Evolutionary conservation across 2,113 vertebrate genomes (phyloP).

Genomic region (Albula glossodonta): DNA sequence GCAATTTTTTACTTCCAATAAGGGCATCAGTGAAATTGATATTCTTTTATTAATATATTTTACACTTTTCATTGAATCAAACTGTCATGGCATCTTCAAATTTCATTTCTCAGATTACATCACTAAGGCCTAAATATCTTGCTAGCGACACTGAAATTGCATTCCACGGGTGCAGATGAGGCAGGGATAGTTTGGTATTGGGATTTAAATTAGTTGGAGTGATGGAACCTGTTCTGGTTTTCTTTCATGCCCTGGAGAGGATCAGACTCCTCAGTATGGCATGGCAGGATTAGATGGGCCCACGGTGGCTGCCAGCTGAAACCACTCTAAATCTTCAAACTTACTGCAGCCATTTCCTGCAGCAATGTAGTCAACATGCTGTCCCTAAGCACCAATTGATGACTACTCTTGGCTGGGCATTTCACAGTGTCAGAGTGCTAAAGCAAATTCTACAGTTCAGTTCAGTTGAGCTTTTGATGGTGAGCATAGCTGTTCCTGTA

Average conservation of each 20-base stretch:
- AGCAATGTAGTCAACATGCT: background rate
- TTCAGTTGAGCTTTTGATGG: background rate
- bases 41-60: too few species aligned
- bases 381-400: background rate
- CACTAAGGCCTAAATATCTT: too few species aligned
- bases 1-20: constrained; percentile 31
- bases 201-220: too few species aligned
- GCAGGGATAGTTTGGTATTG: too few species aligned
- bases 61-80: too few species aligned
- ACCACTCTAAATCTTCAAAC: background rate
- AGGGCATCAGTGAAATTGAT: constrained; percentile 40
- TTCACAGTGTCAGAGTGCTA: background rate
- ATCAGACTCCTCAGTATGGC: too few species aligned
- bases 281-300: background rate
- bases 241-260: too few species aligned
- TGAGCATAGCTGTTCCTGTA: background rate
- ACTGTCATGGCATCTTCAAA: too few species aligned
- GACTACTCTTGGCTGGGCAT: background rate
- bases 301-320: background rate
- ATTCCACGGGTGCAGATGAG: too few species aligned
- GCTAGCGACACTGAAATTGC: too few species aligned
- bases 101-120: too few species aligned
- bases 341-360: background rate
- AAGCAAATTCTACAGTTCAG: background rate
- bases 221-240: too few species aligned